phyloP scores from a whole-genome alignment of 2,797 vertebrate genomes.

The Clamator glandarius region DNA sequence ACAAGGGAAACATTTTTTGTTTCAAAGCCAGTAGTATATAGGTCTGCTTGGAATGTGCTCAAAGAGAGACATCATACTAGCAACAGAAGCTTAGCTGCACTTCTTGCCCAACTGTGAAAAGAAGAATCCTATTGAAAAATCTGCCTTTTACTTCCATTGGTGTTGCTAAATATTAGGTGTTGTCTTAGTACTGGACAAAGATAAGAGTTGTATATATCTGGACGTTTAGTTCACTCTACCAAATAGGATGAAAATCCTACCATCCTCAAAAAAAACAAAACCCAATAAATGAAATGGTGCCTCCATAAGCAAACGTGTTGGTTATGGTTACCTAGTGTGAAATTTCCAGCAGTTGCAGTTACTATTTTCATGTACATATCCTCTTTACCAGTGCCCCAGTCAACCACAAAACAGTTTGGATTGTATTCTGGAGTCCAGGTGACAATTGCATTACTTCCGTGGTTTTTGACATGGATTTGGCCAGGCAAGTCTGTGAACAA shows the following conservation, averaged over 20 bases:
- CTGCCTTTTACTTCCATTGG: background rate
- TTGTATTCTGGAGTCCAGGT: slow-evolving; percentile 74
- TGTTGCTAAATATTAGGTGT: background rate
- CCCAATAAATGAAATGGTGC: background rate
- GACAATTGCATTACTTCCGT: slow-evolving; percentile 66
- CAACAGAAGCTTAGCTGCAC: background rate
- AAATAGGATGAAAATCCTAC: background rate
- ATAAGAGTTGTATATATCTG: background rate
- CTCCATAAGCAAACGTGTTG: background rate
- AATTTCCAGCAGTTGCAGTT: background rate
- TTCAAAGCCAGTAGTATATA: background rate
- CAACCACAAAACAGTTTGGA: slow-evolving; percentile 80
- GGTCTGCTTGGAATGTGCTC: background rate
- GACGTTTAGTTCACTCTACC: background rate
- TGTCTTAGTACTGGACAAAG: background rate
- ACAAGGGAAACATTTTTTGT: background rate
- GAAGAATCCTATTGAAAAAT: background rate
- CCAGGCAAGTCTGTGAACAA: slow-evolving; percentile 68
- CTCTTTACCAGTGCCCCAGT: slow-evolving; percentile 77
- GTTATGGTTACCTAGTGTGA: slow-evolving; percentile 55
- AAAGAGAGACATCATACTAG: background rate
- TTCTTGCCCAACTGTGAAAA: background rate
- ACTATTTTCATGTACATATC: slow-evolving; percentile 52
- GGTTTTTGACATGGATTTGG: slow-evolving; percentile 74
- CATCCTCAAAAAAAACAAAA: background rate